A percentile compares a stretch with the other conserved stretches of the same genome.
Evolutionary conservation across 2,113 vertebrate species (phyloP).

Genomic region (Sapajus apella): DNA sequence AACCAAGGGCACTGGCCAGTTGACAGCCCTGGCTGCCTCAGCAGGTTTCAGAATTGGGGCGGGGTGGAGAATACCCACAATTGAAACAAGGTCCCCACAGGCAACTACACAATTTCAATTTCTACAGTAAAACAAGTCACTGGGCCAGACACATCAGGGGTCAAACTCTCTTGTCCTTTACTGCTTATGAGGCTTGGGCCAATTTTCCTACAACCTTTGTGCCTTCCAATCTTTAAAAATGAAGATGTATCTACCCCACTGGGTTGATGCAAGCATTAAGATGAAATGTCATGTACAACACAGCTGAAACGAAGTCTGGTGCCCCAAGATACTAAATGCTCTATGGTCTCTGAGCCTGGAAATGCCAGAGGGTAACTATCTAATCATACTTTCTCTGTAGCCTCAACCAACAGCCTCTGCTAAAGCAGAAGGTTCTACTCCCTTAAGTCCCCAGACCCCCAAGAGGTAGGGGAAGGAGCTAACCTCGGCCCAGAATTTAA

Average conservation of each 20-base stretch:
- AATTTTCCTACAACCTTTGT: neutral
- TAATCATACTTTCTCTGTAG: neutral
- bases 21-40: accelerated
- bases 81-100: accelerated
- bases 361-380: neutral
- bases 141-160: neutral
- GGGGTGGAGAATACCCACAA: neutral
- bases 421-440: too few relatives aligned
- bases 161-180: neutral
- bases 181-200: neutral
- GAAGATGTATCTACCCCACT: neutral
- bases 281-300: neutral
- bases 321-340: neutral
- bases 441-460: neutral
- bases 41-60: neutral
- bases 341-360: neutral
- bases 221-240: neutral
- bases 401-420: neutral
- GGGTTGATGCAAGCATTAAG: neutral
- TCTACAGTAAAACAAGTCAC: neutral
- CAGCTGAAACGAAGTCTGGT: neutral
- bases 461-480: neutral
- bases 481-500: neutral
- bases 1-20: neutral
- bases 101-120: neutral